Evolutionary conservation across 2,797 vertebrate species (phyloP).

Genomic region (Falco biarmicus): DNA sequence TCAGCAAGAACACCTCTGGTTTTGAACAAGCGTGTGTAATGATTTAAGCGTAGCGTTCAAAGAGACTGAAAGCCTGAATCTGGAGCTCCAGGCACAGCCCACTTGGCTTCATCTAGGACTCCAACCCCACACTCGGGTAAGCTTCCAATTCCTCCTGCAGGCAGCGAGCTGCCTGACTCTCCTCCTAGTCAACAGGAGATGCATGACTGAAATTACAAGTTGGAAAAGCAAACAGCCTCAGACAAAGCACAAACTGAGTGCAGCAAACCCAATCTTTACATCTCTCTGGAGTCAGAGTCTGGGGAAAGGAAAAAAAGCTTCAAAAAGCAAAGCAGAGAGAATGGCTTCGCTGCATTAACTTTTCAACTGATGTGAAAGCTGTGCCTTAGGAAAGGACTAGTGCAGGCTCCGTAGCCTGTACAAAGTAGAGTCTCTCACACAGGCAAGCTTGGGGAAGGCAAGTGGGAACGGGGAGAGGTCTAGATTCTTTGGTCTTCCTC

Average conservation of each 20-base stretch:
- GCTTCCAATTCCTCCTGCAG: background rate
- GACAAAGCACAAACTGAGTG: background rate
- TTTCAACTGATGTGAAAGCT: background rate
- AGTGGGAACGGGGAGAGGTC: background rate
- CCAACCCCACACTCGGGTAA: background rate
- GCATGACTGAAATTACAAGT: background rate
- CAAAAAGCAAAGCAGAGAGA: background rate
- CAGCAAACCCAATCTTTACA: background rate
- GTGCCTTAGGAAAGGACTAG: background rate
- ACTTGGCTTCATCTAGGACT: background rate
- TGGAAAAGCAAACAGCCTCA: background rate
- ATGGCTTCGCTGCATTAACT: accelerated
- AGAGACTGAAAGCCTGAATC: background rate
- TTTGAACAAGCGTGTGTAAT: background rate
- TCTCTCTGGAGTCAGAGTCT: background rate
- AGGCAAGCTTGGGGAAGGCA: background rate
- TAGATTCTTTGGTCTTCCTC: background rate
- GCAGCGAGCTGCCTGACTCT: background rate
- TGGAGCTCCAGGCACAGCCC: background rate
- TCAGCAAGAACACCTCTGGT: background rate
- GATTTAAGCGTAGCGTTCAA: background rate
- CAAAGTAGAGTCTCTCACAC: background rate
- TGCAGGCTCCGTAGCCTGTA: background rate
- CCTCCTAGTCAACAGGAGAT: background rate
- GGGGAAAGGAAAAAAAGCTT: background rate